Conservation (phyloP, 2,888 invertebrate species). For the Plutella xylostella region DNA sequence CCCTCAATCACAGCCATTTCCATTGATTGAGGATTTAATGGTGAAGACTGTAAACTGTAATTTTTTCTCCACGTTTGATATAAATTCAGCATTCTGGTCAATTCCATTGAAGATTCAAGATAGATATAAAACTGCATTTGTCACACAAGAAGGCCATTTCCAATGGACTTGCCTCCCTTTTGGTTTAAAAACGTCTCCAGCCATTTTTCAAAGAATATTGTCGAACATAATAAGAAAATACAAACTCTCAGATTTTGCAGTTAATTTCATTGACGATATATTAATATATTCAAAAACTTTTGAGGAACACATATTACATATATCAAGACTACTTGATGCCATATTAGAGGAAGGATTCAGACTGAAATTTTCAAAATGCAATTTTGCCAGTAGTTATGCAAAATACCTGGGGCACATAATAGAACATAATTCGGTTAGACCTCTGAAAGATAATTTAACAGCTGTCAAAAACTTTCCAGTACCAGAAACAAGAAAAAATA, state of each 20-base stretch:
- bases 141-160: conserved; percentile 24
- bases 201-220: conserved; percentile 33
- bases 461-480: conserved; percentile 14
- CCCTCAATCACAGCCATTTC: conserved; percentile 24
- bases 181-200: conserved; percentile 32
- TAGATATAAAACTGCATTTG: conserved; percentile 23
- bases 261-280: too few species aligned
- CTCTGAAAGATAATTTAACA: too few species aligned
- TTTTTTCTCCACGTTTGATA: conserved; percentile 23
- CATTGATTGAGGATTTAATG: conserved; percentile 24
- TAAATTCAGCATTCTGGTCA: conserved; percentile 32
- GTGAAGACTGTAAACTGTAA: conserved; percentile 23
- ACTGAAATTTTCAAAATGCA: conserved; percentile 20
- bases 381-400: conserved; percentile 11
- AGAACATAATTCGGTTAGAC: neutral
- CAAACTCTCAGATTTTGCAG: too few species aligned
- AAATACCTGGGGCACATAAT: conserved; percentile 19
- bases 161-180: conserved; percentile 32
- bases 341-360: conserved; percentile 19
- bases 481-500: conserved; percentile 13
- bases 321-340: conserved; percentile 17
- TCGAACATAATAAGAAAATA: conserved; percentile 22
- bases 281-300: conserved; percentile 22
- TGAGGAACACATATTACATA: conserved; percentile 19
- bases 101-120: conserved; percentile 25